phyloP scores from a whole-genome alignment of 2,113 vertebrate genomes.

The Hippotragus niger region DNA sequence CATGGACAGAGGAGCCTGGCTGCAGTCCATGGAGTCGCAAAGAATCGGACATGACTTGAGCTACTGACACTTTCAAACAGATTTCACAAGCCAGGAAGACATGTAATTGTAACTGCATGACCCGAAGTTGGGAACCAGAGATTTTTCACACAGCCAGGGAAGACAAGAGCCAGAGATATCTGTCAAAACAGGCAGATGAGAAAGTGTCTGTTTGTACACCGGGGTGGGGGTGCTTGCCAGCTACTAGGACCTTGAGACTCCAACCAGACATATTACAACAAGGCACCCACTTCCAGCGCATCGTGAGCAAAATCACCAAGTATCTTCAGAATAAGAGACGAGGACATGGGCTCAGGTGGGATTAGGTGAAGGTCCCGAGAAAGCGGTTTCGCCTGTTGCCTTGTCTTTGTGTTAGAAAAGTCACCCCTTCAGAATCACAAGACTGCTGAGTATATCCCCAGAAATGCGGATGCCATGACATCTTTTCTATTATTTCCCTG shows the following conservation, averaged over 20 bases:
- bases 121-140: background rate
- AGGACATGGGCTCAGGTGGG: accelerated
- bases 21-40: background rate
- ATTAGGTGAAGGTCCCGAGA: accelerated
- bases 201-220: background rate
- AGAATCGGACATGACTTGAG: background rate
- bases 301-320: accelerated
- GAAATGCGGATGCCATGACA: accelerated
- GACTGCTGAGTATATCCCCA: background rate
- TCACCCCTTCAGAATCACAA: background rate
- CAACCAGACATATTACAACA: accelerated
- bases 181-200: accelerated
- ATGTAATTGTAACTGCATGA: background rate
- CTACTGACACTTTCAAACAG: background rate
- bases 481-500: no score
- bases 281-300: accelerated
- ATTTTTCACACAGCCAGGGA: background rate
- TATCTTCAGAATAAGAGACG: background rate
- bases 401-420: background rate
- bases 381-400: accelerated
- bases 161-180: background rate
- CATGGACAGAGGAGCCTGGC: background rate
- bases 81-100: background rate
- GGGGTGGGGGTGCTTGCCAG: background rate
- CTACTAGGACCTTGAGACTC: accelerated